Base-by-base conservation (phyloP, 2,113 vertebrate species). In the Puntigrus tetrazona region DNA sequence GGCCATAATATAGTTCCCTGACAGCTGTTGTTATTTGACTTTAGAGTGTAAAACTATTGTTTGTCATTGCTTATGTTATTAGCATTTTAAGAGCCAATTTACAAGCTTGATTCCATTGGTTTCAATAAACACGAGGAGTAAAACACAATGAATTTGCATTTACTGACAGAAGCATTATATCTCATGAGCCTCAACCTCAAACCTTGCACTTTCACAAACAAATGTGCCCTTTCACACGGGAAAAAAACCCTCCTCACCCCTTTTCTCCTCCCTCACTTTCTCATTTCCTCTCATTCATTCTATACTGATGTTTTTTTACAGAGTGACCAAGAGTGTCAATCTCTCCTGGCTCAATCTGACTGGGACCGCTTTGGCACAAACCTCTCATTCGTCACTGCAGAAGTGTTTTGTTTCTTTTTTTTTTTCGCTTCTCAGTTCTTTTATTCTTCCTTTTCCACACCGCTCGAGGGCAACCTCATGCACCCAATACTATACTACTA, bases 401-500 rank as follows among this genome's bases (percentile, higher is more conserved):
- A 78, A 78, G 45, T 70, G 79, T 65, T 73, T 74, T 20, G 47
- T 72, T 80, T 74, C 57, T 38, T 25, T 74, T 70, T 38, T 25
- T 74, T 70, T 57, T 57, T 85, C 25, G 7, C 16, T 43, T 63
- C 38, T 29, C 0, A 25, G 14, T 50, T 81, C 61, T 59, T 81
- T 67, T 27, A 31, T 67, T 45, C 61, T 31, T 81, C 22, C 59
- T 82, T 70, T 82, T 82, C 45, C 36, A 80, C 55, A 10, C 41
- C 3, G 14, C 70, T 74, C 31, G 7, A 45, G 52, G 84, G 41
- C 69, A 81, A 81, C 79, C 67, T 72, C 52, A 81, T 85, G 84
- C 78, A 81, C 84, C 78, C 84, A 85, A 79, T 81, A 80, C 67
- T 72, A 69, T 36, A 72, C 84, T 45, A 25, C 84, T 25, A 85